Percentiles rank a stretch among this genome's conserved stretches.
These are phyloP conservation scores for Patella pellucida DNA, from an alignment of 2,888 invertebrate species.

Conservation along the genomic window DNA sequence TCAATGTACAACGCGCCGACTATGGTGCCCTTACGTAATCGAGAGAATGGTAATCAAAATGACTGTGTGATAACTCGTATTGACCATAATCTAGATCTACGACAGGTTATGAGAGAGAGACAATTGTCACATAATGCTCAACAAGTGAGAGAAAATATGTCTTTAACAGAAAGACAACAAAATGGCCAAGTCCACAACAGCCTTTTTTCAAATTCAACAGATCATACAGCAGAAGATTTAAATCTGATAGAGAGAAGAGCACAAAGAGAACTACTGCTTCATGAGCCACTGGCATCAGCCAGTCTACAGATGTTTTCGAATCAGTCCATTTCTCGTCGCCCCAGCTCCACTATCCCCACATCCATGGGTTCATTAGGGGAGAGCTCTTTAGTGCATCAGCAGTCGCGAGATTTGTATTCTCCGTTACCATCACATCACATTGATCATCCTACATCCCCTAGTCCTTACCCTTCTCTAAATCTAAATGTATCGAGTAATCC, in stretches of 20 bases:
- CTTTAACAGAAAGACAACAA: not conserved
- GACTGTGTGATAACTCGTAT: conserved; percentile 16
- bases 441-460: conserved; percentile 15
- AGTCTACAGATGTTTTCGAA: conserved; percentile 2
- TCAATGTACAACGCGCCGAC: conserved; percentile 35
- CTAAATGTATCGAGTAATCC: conserved; percentile 16
- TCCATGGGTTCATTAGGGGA: not conserved
- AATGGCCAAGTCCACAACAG: conserved; percentile 18
- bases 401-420: conserved; percentile 2
- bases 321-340: not conserved
- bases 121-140: conserved; percentile 16
- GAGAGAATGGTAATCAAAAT: conserved; percentile 17
- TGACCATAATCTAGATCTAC: conserved; percentile 13
- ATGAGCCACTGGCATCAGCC: conserved; percentile 1
- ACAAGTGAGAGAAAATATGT: conserved; percentile 11
- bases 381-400: not conserved
- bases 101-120: conserved; percentile 5
- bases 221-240: not conserved
- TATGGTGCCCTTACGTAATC: conserved; percentile 35
- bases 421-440: conserved; percentile 3
- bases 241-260: not conserved
- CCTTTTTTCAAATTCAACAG: conserved; percentile 7
- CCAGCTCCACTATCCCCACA: not conserved
- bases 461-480: conserved; percentile 17
- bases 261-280: conserved; percentile 7